These are phyloP conservation scores for Peromyscus aztecus DNA, from an alignment of 2,797 vertebrate genomes.

Conservation along the genomic window DNA sequence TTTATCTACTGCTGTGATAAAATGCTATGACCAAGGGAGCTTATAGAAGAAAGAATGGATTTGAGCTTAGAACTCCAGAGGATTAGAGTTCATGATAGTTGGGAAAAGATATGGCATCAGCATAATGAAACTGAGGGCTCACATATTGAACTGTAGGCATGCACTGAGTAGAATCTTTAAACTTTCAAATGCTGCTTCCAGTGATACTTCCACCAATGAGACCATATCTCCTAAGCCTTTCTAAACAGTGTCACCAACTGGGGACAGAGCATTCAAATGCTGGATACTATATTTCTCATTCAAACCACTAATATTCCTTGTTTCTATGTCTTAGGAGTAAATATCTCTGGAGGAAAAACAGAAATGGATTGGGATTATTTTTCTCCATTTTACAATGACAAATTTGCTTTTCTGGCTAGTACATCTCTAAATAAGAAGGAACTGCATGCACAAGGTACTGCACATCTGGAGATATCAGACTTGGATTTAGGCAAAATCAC, in stretches of 20 bases:
- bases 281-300: not conserved
- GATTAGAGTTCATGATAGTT: not conserved
- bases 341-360: not conserved
- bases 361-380: not conserved
- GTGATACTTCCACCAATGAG: not conserved
- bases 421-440: conserved; percentile 3
- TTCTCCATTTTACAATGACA: not conserved
- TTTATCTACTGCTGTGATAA: not conserved
- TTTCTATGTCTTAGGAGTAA: not conserved
- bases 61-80: not conserved
- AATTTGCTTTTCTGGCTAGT: conserved; percentile 3
- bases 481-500: not conserved
- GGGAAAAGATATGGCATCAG: not conserved
- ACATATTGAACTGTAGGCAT: not conserved
- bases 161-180: not conserved
- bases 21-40: not conserved
- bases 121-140: not conserved
- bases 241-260: not conserved
- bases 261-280: not conserved
- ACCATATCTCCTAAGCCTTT: not conserved
- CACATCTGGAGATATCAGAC: not conserved
- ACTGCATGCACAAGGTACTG: not conserved
- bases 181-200: not conserved
- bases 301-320: not conserved
- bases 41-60: not conserved